Evolutionary conservation across 2,797 vertebrate genomes (phyloP), one percentile per base, ranked within the genome.

Genomic region (Schizopygopsis malacanthus): DNA sequence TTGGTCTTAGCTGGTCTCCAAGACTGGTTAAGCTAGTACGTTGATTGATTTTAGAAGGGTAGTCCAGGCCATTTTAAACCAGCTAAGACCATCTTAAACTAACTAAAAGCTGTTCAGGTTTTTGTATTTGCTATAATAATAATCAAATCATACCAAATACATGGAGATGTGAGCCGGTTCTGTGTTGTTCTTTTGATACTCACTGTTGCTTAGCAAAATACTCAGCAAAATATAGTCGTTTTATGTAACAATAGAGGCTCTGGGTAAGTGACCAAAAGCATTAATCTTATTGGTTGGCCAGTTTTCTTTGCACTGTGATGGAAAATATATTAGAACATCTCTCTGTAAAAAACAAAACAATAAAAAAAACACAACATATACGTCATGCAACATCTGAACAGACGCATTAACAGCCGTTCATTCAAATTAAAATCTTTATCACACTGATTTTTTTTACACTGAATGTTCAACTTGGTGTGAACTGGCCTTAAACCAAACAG

Each of bases 261-360:
- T 37, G 37, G n/a, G n/a, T 61, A 12, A 15, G 71, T 50, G 13
- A 45, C 47, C 25, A 76, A 52, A 76, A 28, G 25, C 72, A 52
- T 8, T 8, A 76, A 47, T 76, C 72, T 52, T 47, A 76, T 76
- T 76, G 47, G 47, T 33, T 76, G 72, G 28, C 63, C 63, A 33
- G 2, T 28, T 67, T 67, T 37, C 13, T 8, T 67, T 67, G 28
- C 63, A 67, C 2, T 33, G 25, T 67, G 28, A 37, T 37, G 63
- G 15, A 37, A 67, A 67, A 1, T 1, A 16, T 33, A 65, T 65
- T 65, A 15, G 2, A 63, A 28, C 12, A 33, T 16, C 25, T 13
- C n/a, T 28, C n/a, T 28, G 11, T 28, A 33, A 33, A 28, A 28
- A 28, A 28, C 28, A 65, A n/a, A 25, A 25, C 11, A 9, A 43